A percentile compares a stretch with the other conserved stretches of the same genome.
Conservation (phyloP, 1,140 invertebrate species). For the Melanaphis sacchari region DNA sequence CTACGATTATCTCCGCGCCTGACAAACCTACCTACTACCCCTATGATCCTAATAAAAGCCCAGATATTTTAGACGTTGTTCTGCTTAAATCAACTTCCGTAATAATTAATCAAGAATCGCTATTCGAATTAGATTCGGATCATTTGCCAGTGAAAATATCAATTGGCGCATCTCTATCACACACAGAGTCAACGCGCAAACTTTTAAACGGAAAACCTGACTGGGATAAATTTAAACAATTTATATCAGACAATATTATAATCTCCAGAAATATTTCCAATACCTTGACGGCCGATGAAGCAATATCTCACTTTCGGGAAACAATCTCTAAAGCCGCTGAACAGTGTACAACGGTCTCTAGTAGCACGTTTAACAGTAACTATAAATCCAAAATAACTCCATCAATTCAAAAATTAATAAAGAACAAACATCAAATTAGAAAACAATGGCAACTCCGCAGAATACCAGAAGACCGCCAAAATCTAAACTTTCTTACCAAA, state of each 20-base stretch:
- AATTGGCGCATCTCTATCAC: not conserved
- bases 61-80: slow-evolving; percentile 17
- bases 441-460: slow-evolving; percentile 22
- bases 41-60: not conserved
- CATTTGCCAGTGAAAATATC: not conserved
- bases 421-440: slow-evolving; percentile 17
- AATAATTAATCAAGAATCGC: not conserved
- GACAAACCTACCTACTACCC: not conserved
- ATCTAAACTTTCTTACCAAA: slow-evolving; percentile 27
- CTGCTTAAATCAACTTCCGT: not conserved
- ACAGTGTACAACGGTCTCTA: not conserved
- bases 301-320: no score
- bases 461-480: slow-evolving; percentile 1
- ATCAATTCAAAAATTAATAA: slow-evolving; percentile 24
- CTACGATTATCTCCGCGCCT: not conserved
- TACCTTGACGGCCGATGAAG: no score
- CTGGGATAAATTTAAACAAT: no score
- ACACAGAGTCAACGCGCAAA: not conserved
- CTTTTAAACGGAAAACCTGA: not conserved
- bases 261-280: no score
- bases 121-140: not conserved
- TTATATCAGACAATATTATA: no score
- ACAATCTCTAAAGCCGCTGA: no score
- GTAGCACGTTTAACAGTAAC: not conserved
- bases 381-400: not conserved